Evolutionary conservation across 2,113 vertebrate species (phyloP), one percentile per base, ranked within the genome.

Genomic region (Melanotaenia duboulayi): DNA sequence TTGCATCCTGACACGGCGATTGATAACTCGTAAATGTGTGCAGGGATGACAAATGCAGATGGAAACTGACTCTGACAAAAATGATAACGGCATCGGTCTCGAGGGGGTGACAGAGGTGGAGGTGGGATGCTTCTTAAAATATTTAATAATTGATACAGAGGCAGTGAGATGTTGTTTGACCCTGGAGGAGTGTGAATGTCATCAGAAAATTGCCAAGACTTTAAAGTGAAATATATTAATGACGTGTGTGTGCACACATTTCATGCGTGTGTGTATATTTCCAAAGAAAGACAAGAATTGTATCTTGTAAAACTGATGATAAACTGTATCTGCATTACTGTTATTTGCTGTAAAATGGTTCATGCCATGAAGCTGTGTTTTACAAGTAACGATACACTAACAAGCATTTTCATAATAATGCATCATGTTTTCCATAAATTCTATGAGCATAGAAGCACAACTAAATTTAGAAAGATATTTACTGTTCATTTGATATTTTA

Each of bases 11-110:
- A 99, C 97, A 93, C 93, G 91, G 94, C 97, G 97, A 99, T 99
- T 98, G 97, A 99, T 99, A 99, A 98, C 96, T 97, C 94, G 94
- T 97, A 98, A 97, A 97, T 94, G 96, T 95, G 90, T 93, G 95
- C 93, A 93, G 92, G 96, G 95, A 97, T 97, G 97, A 98, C 96
- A 96, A 98, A 99, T 98, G 97, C 93, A 92, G 95, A 96, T 95
- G 96, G 96, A 97, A 99, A 99, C 94, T 95, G 95, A 95, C 96
- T 97, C 96, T 97, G 97, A 99, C 97, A 98, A 99, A 98, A 98
- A 97, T 96, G 97, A 99, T 99, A 98, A 98, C 96, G 94, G 96
- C 96, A 95, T 97, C 95, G 95, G 96, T 98, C 97, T 97, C 86
- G 49, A 87, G 91, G 91, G 90, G 89, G 78, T 71, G 87, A 82